Evolutionary conservation across 1,140 invertebrate genomes (phyloP).

Genomic region (Trichonephila clavata): DNA sequence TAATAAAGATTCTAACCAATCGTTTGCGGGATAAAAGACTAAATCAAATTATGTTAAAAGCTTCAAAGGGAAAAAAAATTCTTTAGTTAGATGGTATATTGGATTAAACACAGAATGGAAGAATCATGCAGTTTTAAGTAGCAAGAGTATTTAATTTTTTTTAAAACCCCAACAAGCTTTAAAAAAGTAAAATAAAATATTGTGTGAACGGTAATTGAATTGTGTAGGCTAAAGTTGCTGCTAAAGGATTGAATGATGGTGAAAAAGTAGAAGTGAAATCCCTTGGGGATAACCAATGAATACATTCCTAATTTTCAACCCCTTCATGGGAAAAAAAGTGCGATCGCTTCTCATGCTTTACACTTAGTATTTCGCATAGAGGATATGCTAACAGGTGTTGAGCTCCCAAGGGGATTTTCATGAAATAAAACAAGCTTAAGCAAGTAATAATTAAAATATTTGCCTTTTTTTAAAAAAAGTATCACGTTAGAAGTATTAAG

Average conservation of each 20-base stretch:
- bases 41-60: not conserved
- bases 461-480: no score
- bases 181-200: not conserved
- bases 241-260: not conserved
- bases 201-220: not conserved
- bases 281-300: not conserved
- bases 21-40: not conserved
- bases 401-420: not conserved
- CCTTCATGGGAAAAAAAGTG: not conserved
- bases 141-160: not conserved
- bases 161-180: not conserved
- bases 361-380: no score
- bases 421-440: not conserved
- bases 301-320: not conserved
- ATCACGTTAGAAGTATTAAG: no score
- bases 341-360: not conserved
- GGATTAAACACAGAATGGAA: not conserved
- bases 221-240: not conserved
- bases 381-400: not conserved
- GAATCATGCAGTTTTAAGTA: not conserved
- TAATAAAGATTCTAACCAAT: not conserved
- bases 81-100: not conserved
- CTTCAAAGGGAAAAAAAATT: not conserved
- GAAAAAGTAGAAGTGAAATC: not conserved
- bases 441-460: not conserved